Evolutionary conservation across 2,113 vertebrate species (phyloP).

Genomic region (Atlantisia rogersi): DNA sequence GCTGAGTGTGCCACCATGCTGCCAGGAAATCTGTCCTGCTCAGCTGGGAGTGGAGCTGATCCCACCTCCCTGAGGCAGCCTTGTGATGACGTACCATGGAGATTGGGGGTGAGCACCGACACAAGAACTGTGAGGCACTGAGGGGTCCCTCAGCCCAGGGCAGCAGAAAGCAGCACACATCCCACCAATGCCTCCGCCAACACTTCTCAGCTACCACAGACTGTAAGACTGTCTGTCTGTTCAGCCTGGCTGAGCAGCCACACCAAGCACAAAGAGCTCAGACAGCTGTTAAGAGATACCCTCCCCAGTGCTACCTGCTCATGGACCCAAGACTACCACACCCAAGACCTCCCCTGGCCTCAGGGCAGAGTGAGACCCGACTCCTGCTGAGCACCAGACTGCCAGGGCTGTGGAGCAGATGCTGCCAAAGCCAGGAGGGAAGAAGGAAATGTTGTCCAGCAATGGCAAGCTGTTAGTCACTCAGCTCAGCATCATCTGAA

Average conservation of each 20-base stretch:
- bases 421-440: not conserved
- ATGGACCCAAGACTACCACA: not conserved
- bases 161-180: not conserved
- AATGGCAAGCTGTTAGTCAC: accelerated
- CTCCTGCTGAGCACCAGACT: not conserved
- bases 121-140: not conserved
- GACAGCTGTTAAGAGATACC: too few species aligned
- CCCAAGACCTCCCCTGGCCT: not conserved
- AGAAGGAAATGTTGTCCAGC: not conserved
- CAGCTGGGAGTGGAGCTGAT: not conserved
- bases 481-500: not conserved
- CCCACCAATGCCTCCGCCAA: accelerated
- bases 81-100: too few species aligned
- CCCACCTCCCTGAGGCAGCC: not conserved
- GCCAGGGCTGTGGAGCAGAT: not conserved
- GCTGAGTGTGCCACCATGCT: not conserved
- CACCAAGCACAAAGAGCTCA: not conserved
- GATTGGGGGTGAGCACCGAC: too few species aligned
- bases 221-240: not conserved
- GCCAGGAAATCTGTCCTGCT: not conserved
- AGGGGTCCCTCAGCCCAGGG: not conserved
- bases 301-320: not conserved
- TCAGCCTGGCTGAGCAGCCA: not conserved
- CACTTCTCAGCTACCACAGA: not conserved
- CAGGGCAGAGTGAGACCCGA: accelerated